phyloP scores from a whole-genome alignment of 92 coral and sea anemone genomes.

The Siderastrea siderea region DNA sequence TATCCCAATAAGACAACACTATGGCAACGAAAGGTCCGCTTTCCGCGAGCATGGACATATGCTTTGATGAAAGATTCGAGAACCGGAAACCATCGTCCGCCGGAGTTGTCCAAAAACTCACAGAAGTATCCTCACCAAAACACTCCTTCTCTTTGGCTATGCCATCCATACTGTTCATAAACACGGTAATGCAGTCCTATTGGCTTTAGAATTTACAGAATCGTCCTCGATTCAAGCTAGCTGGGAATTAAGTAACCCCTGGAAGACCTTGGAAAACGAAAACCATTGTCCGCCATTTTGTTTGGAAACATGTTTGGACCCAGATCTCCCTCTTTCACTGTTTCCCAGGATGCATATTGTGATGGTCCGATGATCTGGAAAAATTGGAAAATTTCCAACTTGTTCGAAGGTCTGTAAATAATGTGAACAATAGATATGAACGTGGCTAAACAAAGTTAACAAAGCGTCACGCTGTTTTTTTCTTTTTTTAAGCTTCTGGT shows the following conservation, averaged over 20 bases:
- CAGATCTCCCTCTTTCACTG: not conserved
- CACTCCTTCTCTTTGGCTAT: conserved; percentile 12
- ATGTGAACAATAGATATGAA: too few relatives aligned
- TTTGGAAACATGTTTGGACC: not conserved
- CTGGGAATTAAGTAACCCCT: not conserved
- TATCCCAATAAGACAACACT: conserved; percentile 96
- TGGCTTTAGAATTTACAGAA: not conserved
- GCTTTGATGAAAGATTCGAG: conserved; percentile 69
- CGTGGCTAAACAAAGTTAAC: too few relatives aligned
- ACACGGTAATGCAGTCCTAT: not conserved
- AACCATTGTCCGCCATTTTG: not conserved
- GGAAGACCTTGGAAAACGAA: not conserved
- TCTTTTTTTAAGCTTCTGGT: too few relatives aligned
- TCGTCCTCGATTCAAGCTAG: not conserved
- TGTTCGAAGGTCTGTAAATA: too few relatives aligned
- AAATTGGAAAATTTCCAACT: too few relatives aligned
- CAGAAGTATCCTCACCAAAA: conserved; percentile 15
- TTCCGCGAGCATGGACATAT: conserved; percentile 70
- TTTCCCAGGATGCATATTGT: too few relatives aligned
- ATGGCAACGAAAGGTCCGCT: conserved; percentile 86
- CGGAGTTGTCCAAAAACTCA: conserved; percentile 71
- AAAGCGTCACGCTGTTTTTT: too few relatives aligned
- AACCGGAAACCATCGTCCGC: conserved; percentile 81
- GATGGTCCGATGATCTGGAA: too few relatives aligned
- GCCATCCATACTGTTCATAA: not conserved